Percentiles rank a stretch among this genome's conserved stretches.
Conservation (phyloP, 30 jellyfish, hydroid and myxozoan genomes). For the Aurelia coerulea region DNA sequence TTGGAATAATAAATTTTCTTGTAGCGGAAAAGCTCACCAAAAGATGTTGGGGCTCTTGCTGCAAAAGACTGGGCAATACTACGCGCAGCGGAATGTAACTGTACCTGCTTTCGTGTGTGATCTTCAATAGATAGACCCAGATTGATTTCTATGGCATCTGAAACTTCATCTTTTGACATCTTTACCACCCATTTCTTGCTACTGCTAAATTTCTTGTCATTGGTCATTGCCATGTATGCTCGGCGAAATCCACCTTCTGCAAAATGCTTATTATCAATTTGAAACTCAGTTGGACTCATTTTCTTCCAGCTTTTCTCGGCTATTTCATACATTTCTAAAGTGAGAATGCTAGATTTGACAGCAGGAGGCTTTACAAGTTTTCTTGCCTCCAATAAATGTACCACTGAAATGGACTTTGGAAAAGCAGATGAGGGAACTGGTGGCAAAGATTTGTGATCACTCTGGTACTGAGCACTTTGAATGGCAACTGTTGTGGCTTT, state of each 20-base stretch:
- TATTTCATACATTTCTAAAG: neutral
- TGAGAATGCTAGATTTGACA: neutral
- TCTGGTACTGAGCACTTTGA: no score
- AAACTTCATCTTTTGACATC: no score
- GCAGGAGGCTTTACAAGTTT: neutral
- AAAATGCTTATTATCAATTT: slow-evolving; percentile 7
- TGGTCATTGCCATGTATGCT: neutral
- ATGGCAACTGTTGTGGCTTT: no score
- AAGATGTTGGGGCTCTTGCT: no score
- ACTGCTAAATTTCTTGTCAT: neutral
- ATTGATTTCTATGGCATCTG: no score
- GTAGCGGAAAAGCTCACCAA: no score
- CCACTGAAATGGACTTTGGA: neutral
- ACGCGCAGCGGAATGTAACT: slow-evolving; percentile 1
- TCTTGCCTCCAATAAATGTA: neutral
- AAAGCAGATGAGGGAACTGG: no score
- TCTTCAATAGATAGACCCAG: no score
- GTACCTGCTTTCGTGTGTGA: no score
- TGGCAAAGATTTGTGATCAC: no score
- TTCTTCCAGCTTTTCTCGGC: slow-evolving; percentile 1
- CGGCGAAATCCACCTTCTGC: slow-evolving; percentile 18
- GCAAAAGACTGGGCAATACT: neutral
- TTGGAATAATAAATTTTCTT: no score
- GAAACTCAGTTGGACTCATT: neutral
- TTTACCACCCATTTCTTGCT: neutral